Evolutionary conservation across 2,888 invertebrate genomes (phyloP).

Genomic region (Parochlus steinenii): DNA sequence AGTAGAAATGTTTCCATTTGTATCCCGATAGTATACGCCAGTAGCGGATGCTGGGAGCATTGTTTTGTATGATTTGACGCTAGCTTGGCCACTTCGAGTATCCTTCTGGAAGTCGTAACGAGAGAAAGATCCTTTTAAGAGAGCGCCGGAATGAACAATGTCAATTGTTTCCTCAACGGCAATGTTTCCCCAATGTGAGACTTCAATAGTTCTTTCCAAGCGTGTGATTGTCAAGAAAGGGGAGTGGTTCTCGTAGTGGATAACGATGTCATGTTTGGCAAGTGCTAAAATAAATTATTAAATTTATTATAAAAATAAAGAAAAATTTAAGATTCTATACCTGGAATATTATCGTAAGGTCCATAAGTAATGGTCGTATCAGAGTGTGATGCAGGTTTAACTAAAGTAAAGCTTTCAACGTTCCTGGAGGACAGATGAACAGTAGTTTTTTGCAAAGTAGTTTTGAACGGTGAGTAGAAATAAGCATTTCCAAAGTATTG

Average conservation of each 20-base stretch:
- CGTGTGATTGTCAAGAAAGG: constrained; percentile 89
- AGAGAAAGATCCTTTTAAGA: constrained; percentile 86
- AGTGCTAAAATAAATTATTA: constrained; percentile 26
- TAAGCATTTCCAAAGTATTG: constrained; percentile 72
- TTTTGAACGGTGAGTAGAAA: constrained; percentile 67
- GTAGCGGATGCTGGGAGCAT: constrained; percentile 72
- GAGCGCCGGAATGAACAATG: constrained; percentile 82
- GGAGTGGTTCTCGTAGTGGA: constrained; percentile 93
- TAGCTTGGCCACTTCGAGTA: constrained; percentile 69
- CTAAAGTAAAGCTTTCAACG: constrained; percentile 66
- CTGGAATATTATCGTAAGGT: constrained; percentile 58
- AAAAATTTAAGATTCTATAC: constrained; percentile 33
- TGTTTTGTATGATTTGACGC: constrained; percentile 83
- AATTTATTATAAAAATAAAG: constrained; percentile 9
- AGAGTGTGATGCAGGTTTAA: constrained; percentile 61
- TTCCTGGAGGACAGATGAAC: constrained; percentile 60
- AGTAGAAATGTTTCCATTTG: constrained; percentile 98
- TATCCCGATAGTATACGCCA: constrained; percentile 90
- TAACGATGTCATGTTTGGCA: constrained; percentile 43
- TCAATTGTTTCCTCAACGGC: constrained; percentile 92
- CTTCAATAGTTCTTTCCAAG: constrained; percentile 75
- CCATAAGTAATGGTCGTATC: constrained; percentile 80
- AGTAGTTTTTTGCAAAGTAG: constrained; percentile 63
- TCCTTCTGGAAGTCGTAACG: constrained; percentile 95
- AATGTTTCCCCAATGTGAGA: constrained; percentile 99